A percentile compares a stretch with the other conserved stretches of the same genome.
Conservation (phyloP, 2,888 invertebrate species). For the Falcaria lacertinaria region DNA sequence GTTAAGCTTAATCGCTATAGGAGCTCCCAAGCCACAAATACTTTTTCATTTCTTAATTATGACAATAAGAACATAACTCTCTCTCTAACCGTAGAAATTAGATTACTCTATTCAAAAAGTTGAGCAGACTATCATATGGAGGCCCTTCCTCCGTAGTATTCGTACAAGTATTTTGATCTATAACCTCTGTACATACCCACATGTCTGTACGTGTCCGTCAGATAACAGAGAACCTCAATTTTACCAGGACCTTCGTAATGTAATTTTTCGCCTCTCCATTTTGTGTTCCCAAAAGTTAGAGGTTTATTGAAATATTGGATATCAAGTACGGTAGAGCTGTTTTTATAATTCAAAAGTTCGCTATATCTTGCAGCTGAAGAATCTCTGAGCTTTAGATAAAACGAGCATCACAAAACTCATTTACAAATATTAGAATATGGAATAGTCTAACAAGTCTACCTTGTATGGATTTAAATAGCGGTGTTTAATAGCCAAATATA, state of each 20-base stretch:
- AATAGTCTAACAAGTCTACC: no score
- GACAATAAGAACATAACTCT: background rate
- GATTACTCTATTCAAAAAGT: background rate
- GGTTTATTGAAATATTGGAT: slow-evolving; percentile 76
- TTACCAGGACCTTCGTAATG: slow-evolving; percentile 66
- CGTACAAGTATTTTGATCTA: slow-evolving; percentile 1
- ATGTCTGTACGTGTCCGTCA: slow-evolving; percentile 38
- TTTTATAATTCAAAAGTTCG: slow-evolving; percentile 68
- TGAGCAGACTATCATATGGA: slow-evolving; percentile 3
- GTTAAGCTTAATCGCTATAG: no score
- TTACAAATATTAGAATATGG: no score
- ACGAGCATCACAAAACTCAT: no score
- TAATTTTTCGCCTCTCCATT: slow-evolving; percentile 72
- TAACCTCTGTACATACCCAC: slow-evolving; percentile 6
- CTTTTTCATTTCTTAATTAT: background rate
- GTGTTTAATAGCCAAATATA: background rate
- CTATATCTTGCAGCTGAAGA: no score
- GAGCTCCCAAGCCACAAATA: no score
- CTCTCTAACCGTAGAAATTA: background rate
- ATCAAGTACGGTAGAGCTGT: slow-evolving; percentile 70
- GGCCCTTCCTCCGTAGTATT: slow-evolving; percentile 1
- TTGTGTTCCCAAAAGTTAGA: slow-evolving; percentile 65
- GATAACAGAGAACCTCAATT: slow-evolving; percentile 55
- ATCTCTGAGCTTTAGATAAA: no score
- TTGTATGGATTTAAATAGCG: no score